Evolutionary conservation across 1,140 invertebrate species (phyloP), one percentile per base, ranked within the genome.

Genomic region (Alviniconcha marisindica): DNA sequence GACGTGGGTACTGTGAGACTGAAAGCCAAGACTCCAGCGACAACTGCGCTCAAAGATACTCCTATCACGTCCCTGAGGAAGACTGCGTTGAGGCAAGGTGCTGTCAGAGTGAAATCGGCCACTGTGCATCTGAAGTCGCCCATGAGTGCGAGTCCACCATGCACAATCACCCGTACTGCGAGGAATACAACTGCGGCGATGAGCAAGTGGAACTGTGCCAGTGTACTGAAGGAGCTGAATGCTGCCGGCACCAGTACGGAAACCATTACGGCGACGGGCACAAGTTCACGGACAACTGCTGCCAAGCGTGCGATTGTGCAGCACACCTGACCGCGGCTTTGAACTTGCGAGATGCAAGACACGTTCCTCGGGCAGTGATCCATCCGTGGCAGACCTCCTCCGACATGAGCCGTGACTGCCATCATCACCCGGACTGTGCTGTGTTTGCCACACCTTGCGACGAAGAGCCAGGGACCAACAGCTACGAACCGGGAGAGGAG

Each of bases 11-110:
- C 24, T n/a, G 10, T 18, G 12, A 31, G 42, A 31, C 3, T 51
- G 73, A 51, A 31, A 54, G 24, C 28, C 73, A 71, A 15, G 69
- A 71, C 36, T 14, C 36, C 3, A 71, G 69, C 28, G 69, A 71
- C 69, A 71, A 71, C 69, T 71, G 69, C 36, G 69, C 69, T 18
- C 69, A 40, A 10, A 33, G 69, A 40, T 36, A 71, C 31, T 15
- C 69, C 33, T 36, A 21, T 38, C 38, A 24, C 36, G 24, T 7
- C 24, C 0, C 31, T 15, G 18, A 36, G 33, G 36, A 5, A 40
- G 63, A 69, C 7, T 28, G 33, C 4, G 63, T 60, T 66, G 63
- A 18, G 31, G 28, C 63, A 66, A 33, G 14, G 63, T 66, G 63
- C 31, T 66, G 63, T 66, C 28, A 33, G 63, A 33, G 18, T n/a